phyloP scores from a whole-genome alignment of 2,113 vertebrate genomes.

The Gymnorhina tibicen region DNA sequence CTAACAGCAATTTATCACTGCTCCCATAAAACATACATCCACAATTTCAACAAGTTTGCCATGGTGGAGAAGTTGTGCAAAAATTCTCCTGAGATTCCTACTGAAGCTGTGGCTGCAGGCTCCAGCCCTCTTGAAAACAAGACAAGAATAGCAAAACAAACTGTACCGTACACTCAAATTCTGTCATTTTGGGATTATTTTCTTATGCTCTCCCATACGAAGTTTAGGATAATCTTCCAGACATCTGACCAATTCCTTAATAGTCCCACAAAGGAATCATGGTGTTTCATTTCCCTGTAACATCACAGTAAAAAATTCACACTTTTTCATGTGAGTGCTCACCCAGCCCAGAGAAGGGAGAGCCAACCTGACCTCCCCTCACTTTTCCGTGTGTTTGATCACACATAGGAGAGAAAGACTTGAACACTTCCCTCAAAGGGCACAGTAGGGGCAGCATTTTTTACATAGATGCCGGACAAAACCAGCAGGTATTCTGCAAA shows the following conservation, averaged over 20 bases:
- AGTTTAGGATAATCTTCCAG: not conserved
- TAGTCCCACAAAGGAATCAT: not conserved
- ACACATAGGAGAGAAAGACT: not conserved
- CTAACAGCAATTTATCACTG: not conserved
- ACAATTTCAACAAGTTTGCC: not conserved
- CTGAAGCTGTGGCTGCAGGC: not conserved
- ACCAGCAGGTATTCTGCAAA: not conserved
- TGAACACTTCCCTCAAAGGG: not conserved
- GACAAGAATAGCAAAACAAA: not conserved
- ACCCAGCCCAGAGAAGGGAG: not conserved
- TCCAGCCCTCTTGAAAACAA: not conserved
- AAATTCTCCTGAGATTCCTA: not conserved
- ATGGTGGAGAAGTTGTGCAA: not conserved
- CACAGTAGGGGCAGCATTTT: not conserved
- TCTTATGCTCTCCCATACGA: not conserved
- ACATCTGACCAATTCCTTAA: not conserved
- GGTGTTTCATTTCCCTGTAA: accelerated
- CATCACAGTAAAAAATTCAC: not conserved
- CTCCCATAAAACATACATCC: not conserved
- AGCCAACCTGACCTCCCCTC: not conserved
- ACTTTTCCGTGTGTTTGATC: accelerated
- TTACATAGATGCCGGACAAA: not conserved
- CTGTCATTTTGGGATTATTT: not conserved
- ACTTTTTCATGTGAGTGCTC: not conserved
- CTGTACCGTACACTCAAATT: not conserved